Conservation (phyloP, 2,797 vertebrate species). For the Microctenopoma lineatum region DNA sequence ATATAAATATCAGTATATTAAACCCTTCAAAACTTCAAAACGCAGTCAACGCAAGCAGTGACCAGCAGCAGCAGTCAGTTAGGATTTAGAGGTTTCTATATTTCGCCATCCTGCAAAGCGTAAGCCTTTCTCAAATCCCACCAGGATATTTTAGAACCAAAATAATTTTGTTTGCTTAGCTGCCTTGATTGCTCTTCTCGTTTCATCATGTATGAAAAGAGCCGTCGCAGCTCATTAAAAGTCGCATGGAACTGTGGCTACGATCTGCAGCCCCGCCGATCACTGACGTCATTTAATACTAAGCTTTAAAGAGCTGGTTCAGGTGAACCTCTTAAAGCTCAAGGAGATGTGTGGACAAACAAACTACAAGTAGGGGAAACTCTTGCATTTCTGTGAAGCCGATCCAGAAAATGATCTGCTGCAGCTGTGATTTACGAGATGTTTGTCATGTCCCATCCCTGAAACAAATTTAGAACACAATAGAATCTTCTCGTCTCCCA, state of each 20-base stretch:
- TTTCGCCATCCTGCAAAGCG: too few relatives aligned
- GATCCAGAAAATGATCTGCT: slow-evolving; percentile 8
- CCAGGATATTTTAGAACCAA: not conserved
- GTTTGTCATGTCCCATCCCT: slow-evolving; percentile 41
- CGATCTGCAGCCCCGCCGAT: slow-evolving; percentile 29
- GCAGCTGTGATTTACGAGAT: slow-evolving; percentile 46
- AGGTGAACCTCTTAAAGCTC: slow-evolving; percentile 10
- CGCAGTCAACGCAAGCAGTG: not conserved
- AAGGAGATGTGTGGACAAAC: not conserved
- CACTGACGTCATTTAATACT: slow-evolving; percentile 31
- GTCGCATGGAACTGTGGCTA: slow-evolving; percentile 31
- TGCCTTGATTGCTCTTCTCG: not conserved
- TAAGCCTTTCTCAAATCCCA: not conserved
- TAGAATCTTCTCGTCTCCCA: slow-evolving; percentile 55
- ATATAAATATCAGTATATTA: too few relatives aligned
- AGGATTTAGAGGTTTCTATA: not conserved
- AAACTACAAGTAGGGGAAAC: slow-evolving; percentile 50
- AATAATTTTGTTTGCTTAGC: not conserved
- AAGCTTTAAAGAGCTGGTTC: slow-evolving; percentile 48
- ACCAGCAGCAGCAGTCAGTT: too few relatives aligned
- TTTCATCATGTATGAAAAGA: slow-evolving; percentile 16
- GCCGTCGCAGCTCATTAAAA: slow-evolving; percentile 37
- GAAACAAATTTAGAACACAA: slow-evolving; percentile 70
- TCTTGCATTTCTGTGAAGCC: slow-evolving; percentile 2
- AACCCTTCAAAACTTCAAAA: too few relatives aligned